Percentiles rank a stretch among this genome's conserved stretches.
These are phyloP conservation scores for Coptodon bakossiorum DNA, from an alignment of 2,113 vertebrate genomes.

Conservation along the genomic window DNA sequence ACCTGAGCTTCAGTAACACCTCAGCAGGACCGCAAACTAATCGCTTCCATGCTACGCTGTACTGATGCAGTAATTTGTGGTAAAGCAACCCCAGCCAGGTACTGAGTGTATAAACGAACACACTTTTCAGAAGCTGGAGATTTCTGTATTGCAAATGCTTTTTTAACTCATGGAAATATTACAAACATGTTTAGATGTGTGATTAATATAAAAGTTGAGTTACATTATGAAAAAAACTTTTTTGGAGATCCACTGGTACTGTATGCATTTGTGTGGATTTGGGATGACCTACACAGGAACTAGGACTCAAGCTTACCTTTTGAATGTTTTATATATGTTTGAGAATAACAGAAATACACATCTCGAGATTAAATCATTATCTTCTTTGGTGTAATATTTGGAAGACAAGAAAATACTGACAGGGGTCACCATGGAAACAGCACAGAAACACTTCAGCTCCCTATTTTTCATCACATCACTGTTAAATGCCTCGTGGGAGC, in stretches of 20 bases:
- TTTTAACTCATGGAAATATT: not conserved
- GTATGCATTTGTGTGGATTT: not conserved
- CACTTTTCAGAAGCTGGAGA: accelerated
- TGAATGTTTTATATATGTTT: not conserved
- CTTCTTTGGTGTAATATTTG: not conserved
- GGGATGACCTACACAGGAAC: not conserved
- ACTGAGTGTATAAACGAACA: not conserved
- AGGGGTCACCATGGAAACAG: conserved; percentile 4
- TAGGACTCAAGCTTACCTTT: not conserved
- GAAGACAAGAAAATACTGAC: conserved; percentile 5
- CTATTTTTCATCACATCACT: not conserved
- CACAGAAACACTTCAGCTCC: not conserved
- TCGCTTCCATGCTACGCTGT: not conserved
- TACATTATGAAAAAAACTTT: not conserved
- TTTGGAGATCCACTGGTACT: not conserved
- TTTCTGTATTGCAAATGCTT: not conserved
- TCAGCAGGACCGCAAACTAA: not conserved
- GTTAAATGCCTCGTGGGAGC: conserved; percentile 7
- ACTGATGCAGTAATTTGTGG: not conserved
- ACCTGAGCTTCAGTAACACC: not conserved
- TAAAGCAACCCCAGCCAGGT: not conserved
- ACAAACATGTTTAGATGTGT: not conserved
- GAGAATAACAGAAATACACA: not conserved
- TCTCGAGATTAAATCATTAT: not conserved
- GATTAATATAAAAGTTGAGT: not conserved